Base-by-base conservation (phyloP, 2,797 vertebrate species). In the Caiman crocodilus region DNA sequence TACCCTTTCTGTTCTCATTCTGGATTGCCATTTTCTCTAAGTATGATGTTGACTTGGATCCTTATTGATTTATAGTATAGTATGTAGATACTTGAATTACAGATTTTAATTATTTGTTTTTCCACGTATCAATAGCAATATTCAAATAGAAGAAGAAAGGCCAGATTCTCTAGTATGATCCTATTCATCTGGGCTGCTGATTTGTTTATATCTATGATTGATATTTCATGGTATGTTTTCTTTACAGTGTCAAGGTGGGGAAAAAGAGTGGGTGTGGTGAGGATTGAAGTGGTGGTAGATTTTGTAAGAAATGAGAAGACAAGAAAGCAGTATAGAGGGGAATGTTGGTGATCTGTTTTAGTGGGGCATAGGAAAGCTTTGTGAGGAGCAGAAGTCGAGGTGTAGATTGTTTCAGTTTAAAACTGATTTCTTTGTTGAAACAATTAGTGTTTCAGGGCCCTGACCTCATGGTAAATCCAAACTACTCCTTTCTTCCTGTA, bases 401-500 rank as follows among this genome's bases (percentile, higher is more conserved):
- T 87, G 64, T 55, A 90, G 76, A 85, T 90, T 92, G 10, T 64
- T 77, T 79, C 42, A 32, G 55, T 76, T 78, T 35, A 26, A 96
- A 94, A 42, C 25, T 85, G 55, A 65, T 89, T 90, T 92, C 14
- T 60, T 82, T 89, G 30, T 78, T 5, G 30, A 89, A 96, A 95
- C 85, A 84, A 74, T 82, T 94, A 50, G 76, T 91, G 56, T 93
- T 94, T 96, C 64, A 94, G 55, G 85, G 58, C 63, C 64, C 78
- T 96, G 89, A 94, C 88, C 90, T 73, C 35, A 42, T 4, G 13
- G 20, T 35, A 80, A 78, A 58, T 96, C 96, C 93, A 91, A 97
- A 94, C 84, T 85, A 90, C 80, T 94, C n/a, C 65, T 85, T 61
- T 94, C 69, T 97, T 96, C 94, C 93, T 87, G 69, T 91, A 96